Percentiles rank a stretch among this genome's conserved stretches.
Evolutionary conservation across 2,888 invertebrate genomes (phyloP).

Genomic region (Scrobipalpa atriplicella): DNA sequence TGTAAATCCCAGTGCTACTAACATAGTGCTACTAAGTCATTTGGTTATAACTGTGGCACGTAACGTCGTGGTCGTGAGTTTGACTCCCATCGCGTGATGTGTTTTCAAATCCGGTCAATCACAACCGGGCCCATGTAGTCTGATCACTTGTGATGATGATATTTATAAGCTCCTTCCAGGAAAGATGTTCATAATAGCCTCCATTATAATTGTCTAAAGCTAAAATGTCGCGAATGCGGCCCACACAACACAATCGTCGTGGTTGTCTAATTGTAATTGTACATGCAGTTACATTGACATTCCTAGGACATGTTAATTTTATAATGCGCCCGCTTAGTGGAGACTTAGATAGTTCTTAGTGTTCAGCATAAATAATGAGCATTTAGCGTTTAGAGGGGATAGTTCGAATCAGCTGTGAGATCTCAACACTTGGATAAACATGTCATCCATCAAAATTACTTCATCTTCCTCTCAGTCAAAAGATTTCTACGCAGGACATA

Average conservation of each 20-base stretch:
- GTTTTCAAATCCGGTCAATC: no score
- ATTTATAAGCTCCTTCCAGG: not conserved
- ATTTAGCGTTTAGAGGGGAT: not conserved
- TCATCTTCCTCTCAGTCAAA: no score
- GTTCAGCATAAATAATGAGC: not conserved
- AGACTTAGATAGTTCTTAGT: slow-evolving; percentile 6
- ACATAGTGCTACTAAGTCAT: no score
- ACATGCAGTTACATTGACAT: slow-evolving; percentile 34
- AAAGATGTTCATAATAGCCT: not conserved
- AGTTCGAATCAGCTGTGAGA: not conserved
- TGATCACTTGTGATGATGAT: no score
- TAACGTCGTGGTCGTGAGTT: no score
- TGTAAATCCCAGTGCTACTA: no score
- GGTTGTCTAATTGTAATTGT: slow-evolving; percentile 29
- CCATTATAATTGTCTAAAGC: not conserved
- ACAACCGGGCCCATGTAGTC: no score
- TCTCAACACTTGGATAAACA: no score
- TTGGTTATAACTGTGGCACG: no score
- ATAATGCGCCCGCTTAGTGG: slow-evolving; percentile 22
- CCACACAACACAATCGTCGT: slow-evolving; percentile 25
- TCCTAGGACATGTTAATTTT: slow-evolving; percentile 31
- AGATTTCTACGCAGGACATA: no score
- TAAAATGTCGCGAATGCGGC: slow-evolving; percentile 22
- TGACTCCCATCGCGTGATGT: no score
- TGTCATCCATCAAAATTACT: no score